Evolutionary conservation across 2,888 invertebrate genomes (phyloP), one percentile per base, ranked within the genome.

Genomic region (Silvanus unidentatus): DNA sequence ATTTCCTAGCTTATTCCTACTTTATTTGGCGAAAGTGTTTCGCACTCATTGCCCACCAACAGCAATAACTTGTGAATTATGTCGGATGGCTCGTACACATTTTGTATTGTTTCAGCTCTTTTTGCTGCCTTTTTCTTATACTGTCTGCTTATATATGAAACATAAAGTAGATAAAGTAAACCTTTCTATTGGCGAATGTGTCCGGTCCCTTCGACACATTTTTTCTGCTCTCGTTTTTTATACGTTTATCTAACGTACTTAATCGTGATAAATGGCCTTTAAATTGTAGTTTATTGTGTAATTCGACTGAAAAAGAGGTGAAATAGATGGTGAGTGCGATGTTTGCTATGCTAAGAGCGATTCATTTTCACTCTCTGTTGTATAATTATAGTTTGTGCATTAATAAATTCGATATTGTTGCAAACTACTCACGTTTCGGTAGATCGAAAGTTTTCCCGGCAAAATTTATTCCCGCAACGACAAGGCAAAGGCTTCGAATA

Each of bases 121-220:
- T 22, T n/a, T n/a, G n/a, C 22, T 22, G 4, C 22, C 22, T 22
- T 22, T 22, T 22, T 22, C 22, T 22, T 22, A 22, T 22, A 8
- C 22, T 22, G 22, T 22, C 22, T 13, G 37, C 40, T 36, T 40
- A 14, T 45, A 45, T 45, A 45, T 45, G 45, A 45, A 45, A 45
- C 42, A 45, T 45, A 45, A 45, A 45, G 42, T 32, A 42, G 45
- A 45, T 45, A 45, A 42, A 44, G 34, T 41, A 28, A 16, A 42
- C 32, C 36, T 45, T 42, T 42, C 38, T 42, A 42, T 37, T 37
- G 16, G 42, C 28, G 42, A 39, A 22, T 22, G 22, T 22, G 22
- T 8, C 22, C 22, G 8, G 22, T 22, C 22, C 32, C 28, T 35
- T 44, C 27, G 32, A 22, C 32, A 14, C 14, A 28, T 39, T 22